These are phyloP conservation scores for Todus mexicanus DNA, from an alignment of 2,797 vertebrate species.

Conservation along the genomic window DNA sequence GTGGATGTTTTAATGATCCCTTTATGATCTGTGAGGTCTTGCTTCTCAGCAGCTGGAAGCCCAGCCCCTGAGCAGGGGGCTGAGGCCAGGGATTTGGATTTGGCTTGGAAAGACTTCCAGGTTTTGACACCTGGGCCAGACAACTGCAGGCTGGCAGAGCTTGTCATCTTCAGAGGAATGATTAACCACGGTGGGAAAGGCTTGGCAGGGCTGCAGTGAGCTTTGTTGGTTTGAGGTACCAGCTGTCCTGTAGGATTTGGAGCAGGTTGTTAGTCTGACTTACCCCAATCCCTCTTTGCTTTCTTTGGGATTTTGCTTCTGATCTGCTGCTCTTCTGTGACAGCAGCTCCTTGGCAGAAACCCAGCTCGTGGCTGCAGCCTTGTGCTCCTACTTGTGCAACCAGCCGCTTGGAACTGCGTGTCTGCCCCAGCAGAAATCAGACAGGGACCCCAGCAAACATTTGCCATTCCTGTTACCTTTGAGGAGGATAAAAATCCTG, in stretches of 20 bases:
- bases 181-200: not conserved
- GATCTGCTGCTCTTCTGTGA: not conserved
- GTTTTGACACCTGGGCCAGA: not conserved
- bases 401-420: not conserved
- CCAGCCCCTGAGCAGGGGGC: not conserved
- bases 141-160: not conserved
- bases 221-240: not conserved
- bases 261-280: not conserved
- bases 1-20: not conserved
- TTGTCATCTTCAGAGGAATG: not conserved
- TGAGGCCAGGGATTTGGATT: not conserved
- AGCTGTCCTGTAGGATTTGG: not conserved
- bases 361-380: not conserved
- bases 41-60: not conserved
- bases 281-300: not conserved
- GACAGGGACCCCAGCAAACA: not conserved
- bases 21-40: not conserved
- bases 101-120: not conserved
- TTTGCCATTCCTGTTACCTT: not conserved
- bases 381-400: not conserved
- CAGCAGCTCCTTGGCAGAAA: not conserved
- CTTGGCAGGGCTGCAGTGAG: not conserved
- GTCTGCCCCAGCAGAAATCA: not conserved
- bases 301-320: constrained; percentile 28
- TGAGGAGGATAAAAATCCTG: not conserved